A percentile compares a stretch with the other conserved stretches of the same genome.
These are phyloP conservation scores for Petrocephalus sullivani DNA, from an alignment of 2,797 vertebrate species.

Conservation along the genomic window DNA sequence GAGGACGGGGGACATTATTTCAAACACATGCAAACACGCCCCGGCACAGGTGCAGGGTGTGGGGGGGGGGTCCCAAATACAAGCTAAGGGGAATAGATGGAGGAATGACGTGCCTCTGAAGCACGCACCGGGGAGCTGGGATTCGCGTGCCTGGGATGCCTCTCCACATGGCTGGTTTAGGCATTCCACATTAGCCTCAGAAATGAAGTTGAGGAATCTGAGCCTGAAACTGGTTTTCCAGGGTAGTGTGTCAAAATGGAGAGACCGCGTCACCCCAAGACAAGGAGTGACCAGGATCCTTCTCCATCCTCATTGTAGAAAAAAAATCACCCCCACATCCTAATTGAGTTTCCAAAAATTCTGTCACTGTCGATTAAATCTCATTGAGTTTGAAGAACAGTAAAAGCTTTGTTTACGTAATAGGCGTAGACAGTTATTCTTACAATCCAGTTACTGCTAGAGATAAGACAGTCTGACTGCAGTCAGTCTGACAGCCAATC, in stretches of 20 bases:
- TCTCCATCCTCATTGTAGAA: neutral
- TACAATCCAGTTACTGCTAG: neutral
- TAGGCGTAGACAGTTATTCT: neutral
- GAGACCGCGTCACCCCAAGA: neutral
- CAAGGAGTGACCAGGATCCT: neutral
- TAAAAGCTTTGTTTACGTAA: neutral
- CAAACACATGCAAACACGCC: neutral
- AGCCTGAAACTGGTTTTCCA: neutral
- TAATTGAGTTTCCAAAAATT: neutral
- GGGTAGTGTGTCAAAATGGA: neutral
- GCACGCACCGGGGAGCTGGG: neutral
- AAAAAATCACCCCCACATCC: neutral
- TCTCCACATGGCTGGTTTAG: slow-evolving; percentile 16
- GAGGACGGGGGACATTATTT: too few species aligned
- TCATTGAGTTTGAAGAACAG: neutral
- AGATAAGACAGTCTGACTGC: neutral
- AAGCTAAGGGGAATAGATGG: neutral
- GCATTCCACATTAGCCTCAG: slow-evolving; percentile 8
- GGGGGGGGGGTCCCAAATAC: neutral
- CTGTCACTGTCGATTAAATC: neutral
- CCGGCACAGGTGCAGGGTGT: neutral
- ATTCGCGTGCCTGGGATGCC: neutral
- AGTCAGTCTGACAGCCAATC: neutral
- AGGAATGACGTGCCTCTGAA: neutral
- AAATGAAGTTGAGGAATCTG: neutral